These are phyloP conservation scores for Acanthurus lineatus DNA, from an alignment of 2,797 vertebrate genomes.

Conservation along the genomic window DNA sequence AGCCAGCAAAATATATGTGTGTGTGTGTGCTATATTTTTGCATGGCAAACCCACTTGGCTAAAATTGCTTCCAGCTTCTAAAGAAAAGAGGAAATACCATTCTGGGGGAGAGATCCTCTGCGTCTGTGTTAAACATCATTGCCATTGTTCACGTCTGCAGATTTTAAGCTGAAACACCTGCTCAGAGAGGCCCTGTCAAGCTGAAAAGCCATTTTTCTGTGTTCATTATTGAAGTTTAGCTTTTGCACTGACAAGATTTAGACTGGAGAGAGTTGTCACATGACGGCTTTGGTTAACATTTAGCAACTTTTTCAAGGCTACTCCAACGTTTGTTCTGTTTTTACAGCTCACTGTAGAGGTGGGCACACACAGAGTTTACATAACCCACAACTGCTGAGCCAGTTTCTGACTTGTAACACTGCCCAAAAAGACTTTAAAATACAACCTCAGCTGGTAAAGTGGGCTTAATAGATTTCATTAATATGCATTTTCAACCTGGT, in stretches of 20 bases:
- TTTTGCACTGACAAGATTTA: slow-evolving; percentile 36
- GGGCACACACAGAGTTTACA: slow-evolving; percentile 23
- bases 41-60: slow-evolving; percentile 54
- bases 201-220: slow-evolving; percentile 30
- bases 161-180: slow-evolving; percentile 84
- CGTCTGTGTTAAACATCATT: slow-evolving; percentile 78
- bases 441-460: not conserved
- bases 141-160: slow-evolving; percentile 75
- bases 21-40: too few species aligned
- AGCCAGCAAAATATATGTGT: not conserved
- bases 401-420: slow-evolving; percentile 17
- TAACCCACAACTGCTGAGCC: slow-evolving; percentile 35
- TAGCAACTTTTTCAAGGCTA: slow-evolving; percentile 39
- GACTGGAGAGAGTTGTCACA: slow-evolving; percentile 28
- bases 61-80: slow-evolving; percentile 83
- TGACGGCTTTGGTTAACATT: slow-evolving; percentile 35
- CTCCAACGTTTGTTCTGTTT: slow-evolving; percentile 37
- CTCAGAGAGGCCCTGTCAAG: slow-evolving; percentile 40
- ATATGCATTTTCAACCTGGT: not conserved
- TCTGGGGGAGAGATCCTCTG: slow-evolving; percentile 72
- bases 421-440: slow-evolving; percentile 3
- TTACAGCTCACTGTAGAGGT: slow-evolving; percentile 36
- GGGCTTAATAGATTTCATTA: not conserved
- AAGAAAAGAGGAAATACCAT: slow-evolving; percentile 81
- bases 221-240: slow-evolving; percentile 45